Base-by-base conservation (phyloP, 92 coral and sea anemone genomes). In the Desmophyllum pertusum region DNA sequence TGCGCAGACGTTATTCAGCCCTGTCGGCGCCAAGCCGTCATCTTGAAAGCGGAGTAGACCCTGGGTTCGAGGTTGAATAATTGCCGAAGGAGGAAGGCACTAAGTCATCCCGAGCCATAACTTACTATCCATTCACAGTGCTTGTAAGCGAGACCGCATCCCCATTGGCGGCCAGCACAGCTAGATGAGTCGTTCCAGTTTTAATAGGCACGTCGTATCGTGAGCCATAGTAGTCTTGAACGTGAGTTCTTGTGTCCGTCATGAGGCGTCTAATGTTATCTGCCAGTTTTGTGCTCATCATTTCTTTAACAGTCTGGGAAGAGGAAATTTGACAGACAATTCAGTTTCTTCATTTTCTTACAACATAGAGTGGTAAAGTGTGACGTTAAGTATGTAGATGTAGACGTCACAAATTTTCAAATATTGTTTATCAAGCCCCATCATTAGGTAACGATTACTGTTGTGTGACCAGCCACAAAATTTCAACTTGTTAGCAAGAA, bases 41-140 rank as follows among this genome's bases (percentile, higher is more conserved):
- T n/a, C n/a, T n/a, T n/a, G n/a, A n/a, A n/a, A n/a, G n/a, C n/a
- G n/a, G n/a, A n/a, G n/a, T 2, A 15, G 8, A 53, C 61, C 61
- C 25, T 53, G 29, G 61, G 19, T n/a, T n/a, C 14, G 27, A 53
- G 6, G 1, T 21, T 2, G 4, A 53, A n/a, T n/a, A n/a, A n/a
- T n/a, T n/a, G n/a, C n/a, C n/a, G 18, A 2, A 6, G 52, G 52
- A 18, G 18, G 18, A 6, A 18, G 0, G 48, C 2, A 2, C 29
- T 13, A 7, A 13, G 23, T 14, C n/a, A 19, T n/a, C 15, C 1
- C 25, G 1, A 4, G 14, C 37, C 35, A 29, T 23, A 73, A 92
- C 99, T 94, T 88, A 96, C 99, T 92, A 96, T 83, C 99, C 99
- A 86, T 96, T 96, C 3, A 96, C 99, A 5, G 99, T 94, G 67